Conservation (phyloP, 2,113 vertebrate genomes). For the Lates calcarifer region DNA sequence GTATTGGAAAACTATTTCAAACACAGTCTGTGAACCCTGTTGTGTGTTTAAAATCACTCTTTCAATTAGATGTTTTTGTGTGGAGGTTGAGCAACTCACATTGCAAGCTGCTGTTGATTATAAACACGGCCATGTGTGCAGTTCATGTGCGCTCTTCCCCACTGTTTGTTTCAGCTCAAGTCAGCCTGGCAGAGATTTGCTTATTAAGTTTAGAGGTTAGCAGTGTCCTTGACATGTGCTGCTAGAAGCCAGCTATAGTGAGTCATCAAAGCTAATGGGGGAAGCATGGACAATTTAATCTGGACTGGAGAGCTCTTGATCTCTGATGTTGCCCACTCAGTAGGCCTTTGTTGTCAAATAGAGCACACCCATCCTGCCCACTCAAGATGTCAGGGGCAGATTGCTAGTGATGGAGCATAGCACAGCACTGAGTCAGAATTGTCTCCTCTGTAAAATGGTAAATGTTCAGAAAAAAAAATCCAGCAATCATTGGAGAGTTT, state of each 20-base stretch:
- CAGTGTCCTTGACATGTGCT: constrained; percentile 79
- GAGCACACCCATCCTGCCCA: constrained; percentile 71
- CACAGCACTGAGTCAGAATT: constrained; percentile 7
- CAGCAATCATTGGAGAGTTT: constrained; percentile 3
- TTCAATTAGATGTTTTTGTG: not conserved
- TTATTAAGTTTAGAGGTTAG: constrained; percentile 81
- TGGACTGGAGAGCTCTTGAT: constrained; percentile 80
- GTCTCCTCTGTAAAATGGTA: constrained; percentile 12
- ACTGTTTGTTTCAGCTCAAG: constrained; percentile 51
- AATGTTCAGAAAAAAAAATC: constrained; percentile 5
- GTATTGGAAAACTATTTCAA: not conserved
- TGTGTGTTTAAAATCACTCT: constrained; percentile 1
- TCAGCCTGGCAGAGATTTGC: constrained; percentile 71
- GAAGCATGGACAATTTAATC: constrained; percentile 82
- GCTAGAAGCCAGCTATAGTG: constrained; percentile 71
- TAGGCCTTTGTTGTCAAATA: constrained; percentile 80
- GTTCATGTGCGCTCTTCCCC: constrained; percentile 34
- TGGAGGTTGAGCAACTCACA: constrained; percentile 21
- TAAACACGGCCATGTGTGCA: constrained; percentile 48
- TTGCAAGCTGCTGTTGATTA: constrained; percentile 45
- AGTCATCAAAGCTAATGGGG: constrained; percentile 81
- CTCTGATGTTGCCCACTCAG: constrained; percentile 77
- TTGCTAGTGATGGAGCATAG: constrained; percentile 51
- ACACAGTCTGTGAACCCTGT: not conserved
- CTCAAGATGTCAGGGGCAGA: constrained; percentile 68